Evolutionary conservation across 2,888 invertebrate genomes (phyloP), one percentile per base, ranked within the genome.

Genomic region (Thymelicus acteon): DNA sequence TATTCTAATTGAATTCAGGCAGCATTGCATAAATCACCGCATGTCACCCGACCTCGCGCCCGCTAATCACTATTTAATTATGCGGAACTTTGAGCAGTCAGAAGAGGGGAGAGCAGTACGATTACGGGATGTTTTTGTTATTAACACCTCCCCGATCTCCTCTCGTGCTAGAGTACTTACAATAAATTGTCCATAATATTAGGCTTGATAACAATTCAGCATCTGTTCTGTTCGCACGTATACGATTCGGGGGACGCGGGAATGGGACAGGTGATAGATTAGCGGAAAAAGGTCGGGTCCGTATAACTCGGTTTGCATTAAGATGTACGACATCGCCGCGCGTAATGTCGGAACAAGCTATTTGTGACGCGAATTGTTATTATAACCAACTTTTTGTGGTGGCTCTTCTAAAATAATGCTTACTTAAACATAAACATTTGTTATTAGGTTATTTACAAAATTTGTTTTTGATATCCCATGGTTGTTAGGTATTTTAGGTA

Each of bases 11-110:
- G 61, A 19, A 52, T 7, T 8, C 15, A 57, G 12, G 12, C 24
- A 2, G 31, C 40, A n/a, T 48, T 44, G 60, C 54, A 68, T 57
- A 68, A 68, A 61, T 68, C 57, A 47, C 48, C 19, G 58, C 79
- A 73, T 86, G 62, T 77, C 82, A 76, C 83, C 82, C 65, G 19
- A 15, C 40, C 75, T 76, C 61, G 70, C 76, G 65, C 73, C 76
- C 80, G 88, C 83, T 90, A 90, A 91, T 91, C 86, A 88, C 88
- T 88, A 88, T 90, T 91, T 91, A 91, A 91, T 91, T 91, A 91
- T 89, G 82, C 85, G 85, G 77, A 89, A 88, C 88, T 87, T 75
- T 73, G 78, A 79, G 80, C 80, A 75, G 77, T 75, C 79, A 75
- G 76, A 83, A 82, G 84, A 83, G 79, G 83, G 82, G 71, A 82